Evolutionary conservation across 1,140 invertebrate species (phyloP).

Genomic region (Brachionus sp.): DNA sequence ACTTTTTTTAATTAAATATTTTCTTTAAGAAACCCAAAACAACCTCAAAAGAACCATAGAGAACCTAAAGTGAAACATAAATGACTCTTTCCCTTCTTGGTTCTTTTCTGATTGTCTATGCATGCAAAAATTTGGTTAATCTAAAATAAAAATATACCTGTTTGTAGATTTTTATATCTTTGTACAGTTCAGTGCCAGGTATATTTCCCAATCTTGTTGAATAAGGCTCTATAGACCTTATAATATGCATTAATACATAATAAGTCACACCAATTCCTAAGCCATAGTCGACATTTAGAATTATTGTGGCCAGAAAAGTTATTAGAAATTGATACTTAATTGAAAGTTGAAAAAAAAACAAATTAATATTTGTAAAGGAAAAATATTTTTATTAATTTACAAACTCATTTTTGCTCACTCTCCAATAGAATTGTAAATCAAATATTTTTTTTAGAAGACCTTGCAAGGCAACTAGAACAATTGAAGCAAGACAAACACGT

Average conservation of each 20-base stretch:
- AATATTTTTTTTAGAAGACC: slow-evolving; percentile 60
- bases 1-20: too few relatives aligned
- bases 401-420: slow-evolving; percentile 55
- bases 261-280: slow-evolving; percentile 49
- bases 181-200: slow-evolving; percentile 45
- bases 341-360: too few relatives aligned
- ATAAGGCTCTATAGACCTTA: slow-evolving; percentile 57
- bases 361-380: too few relatives aligned
- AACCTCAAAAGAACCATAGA: too few relatives aligned
- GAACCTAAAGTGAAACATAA: too few relatives aligned
- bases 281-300: slow-evolving; percentile 47
- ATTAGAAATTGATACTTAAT: slow-evolving; percentile 49
- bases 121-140: too few relatives aligned
- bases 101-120: too few relatives aligned
- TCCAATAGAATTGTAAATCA: slow-evolving; percentile 51
- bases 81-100: too few relatives aligned
- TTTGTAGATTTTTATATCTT: slow-evolving; percentile 39
- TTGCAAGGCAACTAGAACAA: slow-evolving; percentile 62
- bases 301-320: slow-evolving; percentile 44
- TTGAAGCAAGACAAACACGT: slow-evolving; percentile 54
- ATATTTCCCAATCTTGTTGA: slow-evolving; percentile 41
- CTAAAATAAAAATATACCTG: not conserved
- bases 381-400: not conserved
- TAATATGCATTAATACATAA: slow-evolving; percentile 41
- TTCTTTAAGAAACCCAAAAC: too few relatives aligned